phyloP scores from a whole-genome alignment of 1,140 invertebrate species.

The Archegozetes longisetosus region DNA sequence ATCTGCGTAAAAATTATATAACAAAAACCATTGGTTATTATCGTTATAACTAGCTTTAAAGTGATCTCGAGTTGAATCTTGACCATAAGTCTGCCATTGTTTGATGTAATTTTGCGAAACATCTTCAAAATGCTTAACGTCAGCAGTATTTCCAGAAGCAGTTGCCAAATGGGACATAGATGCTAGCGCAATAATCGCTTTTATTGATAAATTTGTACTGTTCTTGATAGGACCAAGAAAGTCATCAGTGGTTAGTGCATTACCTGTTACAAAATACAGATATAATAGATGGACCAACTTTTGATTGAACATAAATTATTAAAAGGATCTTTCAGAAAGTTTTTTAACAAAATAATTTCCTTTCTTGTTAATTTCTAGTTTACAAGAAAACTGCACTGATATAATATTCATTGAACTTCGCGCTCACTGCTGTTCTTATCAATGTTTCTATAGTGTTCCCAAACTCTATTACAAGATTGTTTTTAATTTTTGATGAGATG shows the following conservation, averaged over 20 bases:
- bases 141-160: not conserved
- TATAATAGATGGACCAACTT: no score
- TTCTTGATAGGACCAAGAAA: not conserved
- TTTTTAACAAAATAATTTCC: no score
- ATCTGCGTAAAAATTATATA: not conserved
- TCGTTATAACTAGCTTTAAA: not conserved
- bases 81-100: not conserved
- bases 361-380: no score
- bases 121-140: not conserved
- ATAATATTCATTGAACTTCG: no score
- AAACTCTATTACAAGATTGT: no score
- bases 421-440: no score
- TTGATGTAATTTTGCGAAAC: not conserved
- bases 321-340: no score
- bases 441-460: no score
- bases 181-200: not conserved
- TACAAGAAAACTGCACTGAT: no score
- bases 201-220: not conserved
- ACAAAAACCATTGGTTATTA: not conserved
- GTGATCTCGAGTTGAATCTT: not conserved
- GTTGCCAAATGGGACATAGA: not conserved
- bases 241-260: not conserved
- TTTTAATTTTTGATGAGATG: no score
- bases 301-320: no score
- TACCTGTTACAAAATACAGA: not conserved